Conservation (phyloP, 2,797 vertebrate species). For the Sparus aurata region DNA sequence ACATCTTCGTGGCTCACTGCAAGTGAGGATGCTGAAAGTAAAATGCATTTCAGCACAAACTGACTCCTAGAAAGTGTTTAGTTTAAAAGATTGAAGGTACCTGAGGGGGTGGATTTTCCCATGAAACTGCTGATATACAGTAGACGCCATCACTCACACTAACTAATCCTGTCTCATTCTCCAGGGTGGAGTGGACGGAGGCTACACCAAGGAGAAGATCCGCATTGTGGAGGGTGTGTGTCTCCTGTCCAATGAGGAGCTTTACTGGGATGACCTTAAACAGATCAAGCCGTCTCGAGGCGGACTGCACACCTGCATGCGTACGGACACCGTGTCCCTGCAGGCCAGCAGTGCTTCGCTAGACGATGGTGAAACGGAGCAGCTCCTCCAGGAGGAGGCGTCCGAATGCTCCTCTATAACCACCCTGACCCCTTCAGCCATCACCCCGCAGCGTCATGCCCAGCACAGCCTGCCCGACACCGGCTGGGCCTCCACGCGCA, state of each 20-base stretch:
- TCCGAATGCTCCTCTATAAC: conserved; percentile 97
- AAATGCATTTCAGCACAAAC: neutral
- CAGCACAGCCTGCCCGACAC: conserved; percentile 93
- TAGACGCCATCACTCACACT: neutral
- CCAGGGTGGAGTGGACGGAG: conserved; percentile 90
- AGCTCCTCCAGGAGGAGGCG: conserved; percentile 96
- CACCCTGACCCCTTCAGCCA: conserved; percentile 88
- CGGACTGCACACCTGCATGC: conserved; percentile 97
- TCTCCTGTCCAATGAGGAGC: conserved; percentile 93
- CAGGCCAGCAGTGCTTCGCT: conserved; percentile 97
- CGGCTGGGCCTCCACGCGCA: conserved; percentile 93
- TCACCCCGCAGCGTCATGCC: conserved; percentile 90
- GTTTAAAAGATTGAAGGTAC: neutral
- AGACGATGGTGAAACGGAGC: conserved; percentile 96
- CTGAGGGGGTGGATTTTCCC: conserved; percentile 29
- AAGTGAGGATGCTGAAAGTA: neutral
- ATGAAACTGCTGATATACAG: neutral
- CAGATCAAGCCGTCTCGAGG: conserved; percentile 94
- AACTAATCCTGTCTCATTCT: neutral
- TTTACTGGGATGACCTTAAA: conserved; percentile 98
- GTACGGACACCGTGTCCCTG: conserved; percentile 96
- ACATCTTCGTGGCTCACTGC: neutral
- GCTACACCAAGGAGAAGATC: conserved; percentile 98
- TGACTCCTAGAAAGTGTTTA: neutral
- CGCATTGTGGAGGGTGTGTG: conserved; percentile 98